Conservation (phyloP, 2,113 vertebrate species). For the Anhinga anhinga region DNA sequence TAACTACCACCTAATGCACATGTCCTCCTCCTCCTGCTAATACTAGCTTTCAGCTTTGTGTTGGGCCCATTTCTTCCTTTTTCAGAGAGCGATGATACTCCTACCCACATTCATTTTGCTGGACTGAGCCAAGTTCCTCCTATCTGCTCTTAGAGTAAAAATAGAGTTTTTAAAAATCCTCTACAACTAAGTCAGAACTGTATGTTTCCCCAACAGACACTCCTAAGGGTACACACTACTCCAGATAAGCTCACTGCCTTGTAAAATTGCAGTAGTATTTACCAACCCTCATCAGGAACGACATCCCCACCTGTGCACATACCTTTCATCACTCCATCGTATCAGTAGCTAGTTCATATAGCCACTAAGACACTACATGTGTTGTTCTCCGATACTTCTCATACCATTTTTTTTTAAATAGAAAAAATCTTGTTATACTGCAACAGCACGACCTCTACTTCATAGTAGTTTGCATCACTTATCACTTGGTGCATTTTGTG, state of each 20-base stretch:
- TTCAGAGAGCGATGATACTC: not conserved
- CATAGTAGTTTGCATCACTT: not conserved
- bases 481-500: not conserved
- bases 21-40: not conserved
- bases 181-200: not conserved
- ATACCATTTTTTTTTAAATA: fast-evolving
- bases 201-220: not conserved
- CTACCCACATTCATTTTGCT: not conserved
- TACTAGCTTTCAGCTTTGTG: not conserved
- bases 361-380: not conserved
- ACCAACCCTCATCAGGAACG: not conserved
- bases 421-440: not conserved
- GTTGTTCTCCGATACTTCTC: not conserved
- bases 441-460: not conserved
- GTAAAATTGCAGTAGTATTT: not conserved
- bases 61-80: not conserved
- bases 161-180: not conserved
- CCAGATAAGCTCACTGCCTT: not conserved
- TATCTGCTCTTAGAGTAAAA: not conserved
- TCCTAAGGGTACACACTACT: not conserved
- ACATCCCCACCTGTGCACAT: fast-evolving
- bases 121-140: not conserved
- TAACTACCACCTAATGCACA: not conserved
- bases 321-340: not conserved
- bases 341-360: not conserved